Base-by-base conservation (phyloP, 2,797 vertebrate species). In the Glyptemys insculpta region DNA sequence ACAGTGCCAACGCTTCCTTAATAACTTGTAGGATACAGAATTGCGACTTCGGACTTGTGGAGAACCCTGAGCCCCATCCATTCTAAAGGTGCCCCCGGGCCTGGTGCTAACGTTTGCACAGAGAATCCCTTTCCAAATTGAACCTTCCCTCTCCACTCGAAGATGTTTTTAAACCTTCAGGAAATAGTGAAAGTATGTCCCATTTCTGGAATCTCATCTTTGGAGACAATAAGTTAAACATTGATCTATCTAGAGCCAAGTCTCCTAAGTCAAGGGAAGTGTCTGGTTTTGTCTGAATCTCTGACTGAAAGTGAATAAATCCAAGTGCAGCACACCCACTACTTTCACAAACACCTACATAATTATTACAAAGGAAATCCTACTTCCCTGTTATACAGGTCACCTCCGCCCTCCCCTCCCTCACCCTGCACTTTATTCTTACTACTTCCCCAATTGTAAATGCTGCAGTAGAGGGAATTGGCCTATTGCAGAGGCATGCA, bases 211-310 rank as follows among this genome's bases (percentile, higher is more conserved):
- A 16, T 6, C 19, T 93, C 89, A 52, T 41, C 85, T 88, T 78
- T 91, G 23, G 50, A 91, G 94, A 85, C 14, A 85, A 81, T 25
- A 0, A 76, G 74, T 91, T 88, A 59, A 91, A n/a, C 95, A 91
- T 81, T 91, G 12, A 92, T 74, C 41, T 85, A 44, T 54, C 91
- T 34, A 16, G 50, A 21, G 56, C 56, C 57, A 91, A 87, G 88
- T 25, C 21, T 72, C 37, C 68, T 72, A 41, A 41, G 37, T 72
- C 37, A 72, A 37, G 83, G 72, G 31, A 91, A 95, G 57, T 10
- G n/a, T 52, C 78, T 91, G 41, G n/a, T 90, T 94, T 95, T 86
- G 57, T 83, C 80, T 90, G 54, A 95, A 85, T 2, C 8, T 57
- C 44, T 54, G 29, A 81, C 82, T 92, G 34, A 92, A n/a, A 85